Base-by-base conservation (phyloP, 2,888 invertebrate species). In the Hermaeophaga mercurialis region DNA sequence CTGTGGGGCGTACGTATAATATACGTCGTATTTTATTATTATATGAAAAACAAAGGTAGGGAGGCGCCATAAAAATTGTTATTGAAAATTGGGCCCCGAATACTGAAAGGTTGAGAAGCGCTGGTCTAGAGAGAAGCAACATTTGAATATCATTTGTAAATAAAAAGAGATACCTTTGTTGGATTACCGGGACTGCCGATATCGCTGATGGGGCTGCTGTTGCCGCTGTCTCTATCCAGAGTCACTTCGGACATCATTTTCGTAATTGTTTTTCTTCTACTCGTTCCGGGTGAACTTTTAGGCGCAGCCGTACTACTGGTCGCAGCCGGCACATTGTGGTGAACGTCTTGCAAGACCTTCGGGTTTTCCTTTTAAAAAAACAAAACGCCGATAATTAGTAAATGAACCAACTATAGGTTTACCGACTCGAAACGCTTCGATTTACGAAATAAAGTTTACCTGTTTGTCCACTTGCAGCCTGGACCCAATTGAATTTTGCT, bases 191-290 rank as follows among this genome's bases (percentile, higher is more conserved):
- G 9, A 17, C 7, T 26, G 9, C 24, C 17, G 14, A 7, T 41
- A 33, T 58, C 58, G n/a, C 54, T 62, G 4, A 66, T 66, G 1
- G 73, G 71, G 45, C 73, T 73, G 54, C 71, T 69, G 24, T 66
- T 71, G 0, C 71, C 70, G 45, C 71, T 70, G 48, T 72, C 71
- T 34, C 67, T 63, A 0, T 72, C 72, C 34, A 70, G 9, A 28
- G 47, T 68, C 1, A 70, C 49, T 33, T 70, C 68, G 0, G 67
- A 67, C 70, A 74, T 73, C 49, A 64, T 67, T 44, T 65, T 61
- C 0, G 58, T 61, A 3, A 74, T 58, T 26, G 70, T 58, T 43
- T 59, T 69, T 58, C 63, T 69, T 4, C 70, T 61, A 17, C 65
- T 66, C 0, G 47, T 28, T 38, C 68, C 54, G 5, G 66, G 57